phyloP scores from a whole-genome alignment of 2,113 vertebrate species.

The Silurus glanis region DNA sequence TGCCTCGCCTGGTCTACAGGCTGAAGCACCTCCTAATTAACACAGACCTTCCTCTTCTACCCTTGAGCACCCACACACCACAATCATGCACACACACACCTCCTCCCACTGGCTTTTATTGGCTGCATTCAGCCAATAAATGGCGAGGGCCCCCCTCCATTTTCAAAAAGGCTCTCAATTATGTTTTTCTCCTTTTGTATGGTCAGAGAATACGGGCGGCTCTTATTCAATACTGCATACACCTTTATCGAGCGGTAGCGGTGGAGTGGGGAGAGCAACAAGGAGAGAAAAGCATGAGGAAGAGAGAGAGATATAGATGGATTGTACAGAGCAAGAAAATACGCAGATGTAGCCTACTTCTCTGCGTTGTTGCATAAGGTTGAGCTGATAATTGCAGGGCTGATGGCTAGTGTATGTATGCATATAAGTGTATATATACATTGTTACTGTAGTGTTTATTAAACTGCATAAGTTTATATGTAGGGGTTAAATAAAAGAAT shows the following conservation, averaged over 20 bases:
- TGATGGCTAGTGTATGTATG: neutral
- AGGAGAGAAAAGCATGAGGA: neutral
- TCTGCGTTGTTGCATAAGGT: constrained; percentile 3
- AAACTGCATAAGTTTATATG: neutral
- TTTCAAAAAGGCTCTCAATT: constrained; percentile 51
- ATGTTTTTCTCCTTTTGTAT: constrained; percentile 55
- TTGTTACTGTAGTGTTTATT: neutral
- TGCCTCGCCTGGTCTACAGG: constrained; percentile 71
- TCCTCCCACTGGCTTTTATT: constrained; percentile 53
- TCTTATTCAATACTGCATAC: constrained; percentile 48
- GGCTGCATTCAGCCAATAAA: constrained; percentile 54
- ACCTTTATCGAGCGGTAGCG: constrained; percentile 42
- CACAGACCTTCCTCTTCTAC: constrained; percentile 73
- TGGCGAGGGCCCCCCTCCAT: constrained; percentile 22
- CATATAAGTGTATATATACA: neutral
- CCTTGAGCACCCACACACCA: constrained; percentile 42
- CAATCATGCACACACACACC: constrained; percentile 30
- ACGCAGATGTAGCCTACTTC: constrained; percentile 30
- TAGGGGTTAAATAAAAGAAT: neutral
- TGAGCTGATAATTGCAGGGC: constrained; percentile 2
- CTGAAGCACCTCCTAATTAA: constrained; percentile 82
- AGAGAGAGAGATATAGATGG: neutral
- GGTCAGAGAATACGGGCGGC: constrained; percentile 42
- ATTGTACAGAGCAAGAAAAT: constrained; percentile 8
- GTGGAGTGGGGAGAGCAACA: constrained; percentile 14